phyloP scores from a whole-genome alignment of 2,113 vertebrate species.

The Halcyon senegalensis region DNA sequence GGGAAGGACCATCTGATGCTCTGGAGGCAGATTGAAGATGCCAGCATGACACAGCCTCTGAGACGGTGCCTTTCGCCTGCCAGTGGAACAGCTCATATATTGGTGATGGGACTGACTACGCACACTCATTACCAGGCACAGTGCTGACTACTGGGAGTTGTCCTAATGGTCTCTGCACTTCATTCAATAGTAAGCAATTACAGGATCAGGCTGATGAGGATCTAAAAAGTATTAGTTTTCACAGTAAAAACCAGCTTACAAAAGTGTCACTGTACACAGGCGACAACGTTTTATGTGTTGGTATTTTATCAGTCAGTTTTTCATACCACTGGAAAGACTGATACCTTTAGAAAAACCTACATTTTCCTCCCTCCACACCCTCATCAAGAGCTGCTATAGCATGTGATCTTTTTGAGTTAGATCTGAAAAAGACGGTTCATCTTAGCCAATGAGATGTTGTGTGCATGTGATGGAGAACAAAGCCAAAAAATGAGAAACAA shows the following conservation, averaged over 20 bases:
- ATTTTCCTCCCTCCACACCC: background rate
- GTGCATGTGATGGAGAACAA: background rate
- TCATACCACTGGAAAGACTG: background rate
- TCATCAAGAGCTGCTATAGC: background rate
- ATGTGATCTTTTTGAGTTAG: background rate
- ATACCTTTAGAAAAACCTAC: background rate
- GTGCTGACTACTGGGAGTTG: background rate
- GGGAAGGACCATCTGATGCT: background rate
- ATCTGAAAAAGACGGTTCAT: background rate
- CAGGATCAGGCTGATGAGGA: background rate
- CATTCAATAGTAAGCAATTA: background rate
- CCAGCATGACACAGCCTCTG: background rate
- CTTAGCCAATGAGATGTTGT: background rate
- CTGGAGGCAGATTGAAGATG: background rate
- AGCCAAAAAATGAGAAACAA: background rate
- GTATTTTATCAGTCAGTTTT: background rate
- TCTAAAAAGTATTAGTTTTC: background rate
- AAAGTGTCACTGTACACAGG: background rate
- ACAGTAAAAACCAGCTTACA: background rate
- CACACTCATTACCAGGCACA: background rate
- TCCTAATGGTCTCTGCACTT: background rate
- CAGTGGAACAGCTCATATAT: background rate
- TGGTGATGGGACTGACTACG: background rate
- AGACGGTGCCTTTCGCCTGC: background rate
- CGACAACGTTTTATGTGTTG: background rate